These are phyloP conservation scores for Gryllus bimaculatus DNA, from an alignment of 1,140 invertebrate species.

Conservation along the genomic window DNA sequence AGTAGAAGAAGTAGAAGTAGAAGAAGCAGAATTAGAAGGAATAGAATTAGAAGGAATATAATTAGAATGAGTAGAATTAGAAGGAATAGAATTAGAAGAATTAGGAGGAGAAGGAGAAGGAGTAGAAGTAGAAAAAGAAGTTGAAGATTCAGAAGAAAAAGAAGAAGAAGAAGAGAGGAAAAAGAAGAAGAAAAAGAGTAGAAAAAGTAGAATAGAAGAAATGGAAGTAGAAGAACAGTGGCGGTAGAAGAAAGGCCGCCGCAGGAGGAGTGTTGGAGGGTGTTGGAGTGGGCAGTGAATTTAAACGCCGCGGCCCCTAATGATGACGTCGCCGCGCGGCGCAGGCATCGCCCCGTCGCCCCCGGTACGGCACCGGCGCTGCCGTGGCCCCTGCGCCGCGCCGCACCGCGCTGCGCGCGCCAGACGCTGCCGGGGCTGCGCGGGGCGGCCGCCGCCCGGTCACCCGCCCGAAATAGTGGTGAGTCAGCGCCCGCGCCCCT, in stretches of 20 bases:
- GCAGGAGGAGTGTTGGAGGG: not conserved
- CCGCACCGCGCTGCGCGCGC: too few species aligned
- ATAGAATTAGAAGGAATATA: not conserved
- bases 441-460: too few species aligned
- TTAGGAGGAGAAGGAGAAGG: not conserved
- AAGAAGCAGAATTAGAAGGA: not conserved
- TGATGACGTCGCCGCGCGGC: too few species aligned
- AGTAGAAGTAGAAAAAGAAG: not conserved
- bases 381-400: too few species aligned
- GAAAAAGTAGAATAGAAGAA: not conserved
- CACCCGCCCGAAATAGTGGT: too few species aligned
- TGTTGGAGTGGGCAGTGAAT: too few species aligned
- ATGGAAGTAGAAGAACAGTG: not conserved
- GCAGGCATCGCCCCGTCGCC: too few species aligned
- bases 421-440: too few species aligned
- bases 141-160: not conserved
- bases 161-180: not conserved
- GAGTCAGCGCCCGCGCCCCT: too few species aligned
- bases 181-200: not conserved
- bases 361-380: too few species aligned
- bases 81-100: not conserved
- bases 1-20: not conserved
- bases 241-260: not conserved
- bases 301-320: too few species aligned
- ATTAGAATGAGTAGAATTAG: too few species aligned